These are phyloP conservation scores for Cordylochernes scorpioides DNA, from an alignment of 2,888 invertebrate species.

Conservation along the genomic window DNA sequence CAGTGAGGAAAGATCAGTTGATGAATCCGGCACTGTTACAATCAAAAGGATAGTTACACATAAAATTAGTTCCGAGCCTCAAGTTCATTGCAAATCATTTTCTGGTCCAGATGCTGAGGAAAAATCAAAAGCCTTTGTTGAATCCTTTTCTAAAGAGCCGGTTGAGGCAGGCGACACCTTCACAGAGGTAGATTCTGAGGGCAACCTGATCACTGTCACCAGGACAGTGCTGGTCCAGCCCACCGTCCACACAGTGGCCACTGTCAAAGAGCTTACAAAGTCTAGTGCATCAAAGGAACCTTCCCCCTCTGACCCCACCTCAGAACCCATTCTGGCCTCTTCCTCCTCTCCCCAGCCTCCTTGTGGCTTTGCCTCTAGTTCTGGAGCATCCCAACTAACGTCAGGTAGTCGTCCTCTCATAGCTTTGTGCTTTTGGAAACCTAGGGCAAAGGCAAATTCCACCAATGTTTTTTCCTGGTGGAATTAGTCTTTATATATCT, in stretches of 20 bases:
- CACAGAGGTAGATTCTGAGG: conserved; percentile 13
- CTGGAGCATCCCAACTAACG: too few species aligned
- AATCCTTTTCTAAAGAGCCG: conserved; percentile 13
- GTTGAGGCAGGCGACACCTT: conserved; percentile 11
- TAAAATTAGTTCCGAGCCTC: not conserved
- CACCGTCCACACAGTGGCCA: conserved; percentile 28
- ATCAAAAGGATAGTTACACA: not conserved
- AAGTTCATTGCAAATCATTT: conserved; percentile 19
- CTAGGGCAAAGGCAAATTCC: too few species aligned
- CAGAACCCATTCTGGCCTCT: too few species aligned
- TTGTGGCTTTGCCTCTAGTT: too few species aligned
- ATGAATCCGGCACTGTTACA: not conserved
- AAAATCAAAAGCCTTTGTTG: conserved; percentile 26
- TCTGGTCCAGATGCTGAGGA: conserved; percentile 28
- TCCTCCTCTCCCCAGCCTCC: too few species aligned
- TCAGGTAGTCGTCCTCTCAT: too few species aligned
- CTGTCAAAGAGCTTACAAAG: too few species aligned
- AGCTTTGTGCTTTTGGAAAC: too few species aligned
- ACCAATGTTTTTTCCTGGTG: too few species aligned
- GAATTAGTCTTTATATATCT: too few species aligned
- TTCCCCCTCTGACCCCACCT: too few species aligned
- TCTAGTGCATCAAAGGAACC: too few species aligned
- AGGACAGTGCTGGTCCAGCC: conserved; percentile 25
- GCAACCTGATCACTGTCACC: conserved; percentile 12
- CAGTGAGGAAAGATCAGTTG: not conserved